Evolutionary conservation across 2,888 invertebrate genomes (phyloP).

Genomic region (Tubulanus polymorphus): DNA sequence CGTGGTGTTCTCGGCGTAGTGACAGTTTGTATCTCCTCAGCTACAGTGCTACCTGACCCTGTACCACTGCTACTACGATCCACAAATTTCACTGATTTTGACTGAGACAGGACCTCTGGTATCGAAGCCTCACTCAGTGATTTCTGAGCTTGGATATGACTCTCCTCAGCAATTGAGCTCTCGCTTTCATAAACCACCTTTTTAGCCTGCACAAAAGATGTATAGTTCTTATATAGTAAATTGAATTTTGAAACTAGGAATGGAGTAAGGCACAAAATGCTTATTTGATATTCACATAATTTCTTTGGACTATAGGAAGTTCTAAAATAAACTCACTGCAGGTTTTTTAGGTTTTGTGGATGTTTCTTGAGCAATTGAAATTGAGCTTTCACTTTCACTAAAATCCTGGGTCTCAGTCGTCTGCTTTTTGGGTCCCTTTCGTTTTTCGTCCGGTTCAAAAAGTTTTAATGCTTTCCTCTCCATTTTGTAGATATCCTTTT

Average conservation of each 20-base stretch:
- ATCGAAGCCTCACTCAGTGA: constrained; percentile 6
- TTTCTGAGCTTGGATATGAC: neutral
- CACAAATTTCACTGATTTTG: neutral
- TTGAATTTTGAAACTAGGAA: too few species aligned
- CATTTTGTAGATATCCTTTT: constrained; percentile 40
- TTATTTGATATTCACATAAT: too few species aligned
- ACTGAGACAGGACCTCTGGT: constrained; percentile 6
- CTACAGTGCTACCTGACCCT: constrained; percentile 21
- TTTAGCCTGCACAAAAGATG: too few species aligned
- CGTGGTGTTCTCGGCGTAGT: too few species aligned
- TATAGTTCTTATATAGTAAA: too few species aligned
- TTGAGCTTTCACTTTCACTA: too few species aligned
- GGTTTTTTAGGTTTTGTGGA: too few species aligned
- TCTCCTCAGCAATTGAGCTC: constrained; percentile 9
- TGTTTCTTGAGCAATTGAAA: too few species aligned
- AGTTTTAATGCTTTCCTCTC: constrained; percentile 43
- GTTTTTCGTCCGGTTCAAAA: constrained; percentile 23
- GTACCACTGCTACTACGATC: constrained; percentile 25
- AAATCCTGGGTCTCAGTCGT: neutral
- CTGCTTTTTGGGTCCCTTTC: neutral
- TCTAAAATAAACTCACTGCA: too few species aligned
- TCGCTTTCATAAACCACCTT: too few species aligned
- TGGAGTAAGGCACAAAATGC: too few species aligned
- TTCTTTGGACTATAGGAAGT: too few species aligned
- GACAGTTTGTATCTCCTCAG: neutral